Conservation (phyloP, 2,888 invertebrate genomes). For the Leptopilina drosophilae region DNA sequence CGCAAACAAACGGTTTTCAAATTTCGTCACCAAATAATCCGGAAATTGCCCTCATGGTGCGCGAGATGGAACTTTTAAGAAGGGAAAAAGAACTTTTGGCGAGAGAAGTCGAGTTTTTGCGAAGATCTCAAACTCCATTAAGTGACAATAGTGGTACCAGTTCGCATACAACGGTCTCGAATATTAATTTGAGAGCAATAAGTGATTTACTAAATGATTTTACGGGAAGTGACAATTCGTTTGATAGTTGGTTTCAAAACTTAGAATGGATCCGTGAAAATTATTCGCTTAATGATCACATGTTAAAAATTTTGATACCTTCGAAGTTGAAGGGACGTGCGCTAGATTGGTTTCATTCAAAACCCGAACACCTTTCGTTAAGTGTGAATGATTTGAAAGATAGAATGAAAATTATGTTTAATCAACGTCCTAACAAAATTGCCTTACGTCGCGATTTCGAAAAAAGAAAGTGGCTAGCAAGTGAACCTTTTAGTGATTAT, state of each 20-base stretch:
- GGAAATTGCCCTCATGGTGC: not conserved
- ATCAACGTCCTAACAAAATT: constrained; percentile 50
- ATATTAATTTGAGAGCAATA: constrained; percentile 24
- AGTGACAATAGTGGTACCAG: not conserved
- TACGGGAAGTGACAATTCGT: constrained; percentile 46
- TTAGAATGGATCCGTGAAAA: constrained; percentile 44
- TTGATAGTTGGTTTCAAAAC: constrained; percentile 51
- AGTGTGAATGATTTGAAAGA: constrained; percentile 26
- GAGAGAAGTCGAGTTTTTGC: not conserved
- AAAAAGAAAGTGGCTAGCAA: constrained; percentile 47
- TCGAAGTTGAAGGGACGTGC: constrained; percentile 48
- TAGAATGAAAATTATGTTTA: constrained; percentile 49
- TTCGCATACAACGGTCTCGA: not conserved
- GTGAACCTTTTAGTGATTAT: constrained; percentile 55
- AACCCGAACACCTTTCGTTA: constrained; percentile 48
- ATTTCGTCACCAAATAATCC: not conserved
- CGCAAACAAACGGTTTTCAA: no score
- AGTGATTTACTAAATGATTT: constrained; percentile 50
- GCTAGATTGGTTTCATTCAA: constrained; percentile 53
- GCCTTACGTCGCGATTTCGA: constrained; percentile 51
- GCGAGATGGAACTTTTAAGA: not conserved
- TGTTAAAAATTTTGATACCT: constrained; percentile 50
- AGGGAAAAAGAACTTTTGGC: not conserved
- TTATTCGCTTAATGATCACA: constrained; percentile 48
- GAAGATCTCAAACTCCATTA: not conserved